These are phyloP conservation scores for Lepilemur ruficaudatus DNA, from an alignment of 2,797 vertebrate genomes.

Conservation along the genomic window DNA sequence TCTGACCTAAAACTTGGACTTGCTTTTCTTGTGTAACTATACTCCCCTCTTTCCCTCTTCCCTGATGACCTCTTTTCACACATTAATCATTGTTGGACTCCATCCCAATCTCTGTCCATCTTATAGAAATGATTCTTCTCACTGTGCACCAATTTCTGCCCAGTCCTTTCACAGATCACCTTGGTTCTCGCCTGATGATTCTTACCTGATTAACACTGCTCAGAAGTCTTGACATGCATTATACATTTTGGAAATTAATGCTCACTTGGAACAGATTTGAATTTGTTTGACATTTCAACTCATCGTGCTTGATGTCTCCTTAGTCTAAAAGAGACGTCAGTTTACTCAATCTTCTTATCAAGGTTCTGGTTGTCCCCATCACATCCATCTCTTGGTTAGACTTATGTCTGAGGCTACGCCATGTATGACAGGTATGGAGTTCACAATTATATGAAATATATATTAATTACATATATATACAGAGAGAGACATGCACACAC, in stretches of 20 bases:
- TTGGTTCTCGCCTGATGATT: not conserved
- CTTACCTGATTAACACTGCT: not conserved
- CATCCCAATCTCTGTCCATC: not conserved
- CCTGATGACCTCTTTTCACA: not conserved
- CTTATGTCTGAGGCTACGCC: not conserved
- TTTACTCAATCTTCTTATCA: not conserved
- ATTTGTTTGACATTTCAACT: conserved; percentile 37
- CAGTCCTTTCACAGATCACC: not conserved
- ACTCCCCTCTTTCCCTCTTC: not conserved
- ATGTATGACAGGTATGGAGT: not conserved
- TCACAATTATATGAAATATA: not conserved
- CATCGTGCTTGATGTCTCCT: not conserved
- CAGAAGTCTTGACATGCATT: not conserved
- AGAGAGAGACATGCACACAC: not conserved
- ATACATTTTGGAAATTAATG: conserved; percentile 7
- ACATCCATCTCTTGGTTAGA: not conserved
- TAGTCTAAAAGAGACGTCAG: not conserved
- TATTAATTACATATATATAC: not conserved
- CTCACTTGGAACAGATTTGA: not conserved
- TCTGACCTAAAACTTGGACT: not conserved
- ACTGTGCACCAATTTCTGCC: not conserved
- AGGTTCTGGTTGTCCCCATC: not conserved
- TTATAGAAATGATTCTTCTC: not conserved
- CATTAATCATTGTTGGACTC: not conserved
- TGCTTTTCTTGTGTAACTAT: not conserved